phyloP scores from a whole-genome alignment of 2,888 invertebrate species.

The Hirtodrosophila histrioides region DNA sequence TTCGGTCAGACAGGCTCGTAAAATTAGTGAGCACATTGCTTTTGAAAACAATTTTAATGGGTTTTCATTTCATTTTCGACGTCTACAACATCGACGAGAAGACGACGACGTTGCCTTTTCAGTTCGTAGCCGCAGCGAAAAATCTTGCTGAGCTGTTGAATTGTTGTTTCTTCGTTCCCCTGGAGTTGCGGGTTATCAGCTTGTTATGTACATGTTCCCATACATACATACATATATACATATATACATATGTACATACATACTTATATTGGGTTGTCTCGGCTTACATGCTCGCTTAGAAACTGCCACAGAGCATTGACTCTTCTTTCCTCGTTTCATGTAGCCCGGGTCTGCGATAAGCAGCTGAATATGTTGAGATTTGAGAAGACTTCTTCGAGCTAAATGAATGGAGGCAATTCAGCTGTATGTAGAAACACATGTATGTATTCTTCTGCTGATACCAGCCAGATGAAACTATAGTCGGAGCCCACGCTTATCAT shows the following conservation, averaged over 20 bases:
- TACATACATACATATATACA: conserved; percentile 15
- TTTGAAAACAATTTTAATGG: conserved; percentile 68
- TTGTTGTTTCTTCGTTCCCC: conserved; percentile 40
- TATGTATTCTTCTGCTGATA: conserved; percentile 29
- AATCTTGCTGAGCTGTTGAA: conserved; percentile 65
- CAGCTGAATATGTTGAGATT: conserved; percentile 26
- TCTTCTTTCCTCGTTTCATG: conserved; percentile 23
- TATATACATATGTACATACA: conserved; percentile 9
- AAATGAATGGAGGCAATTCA: conserved; percentile 7
- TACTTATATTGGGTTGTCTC: conserved; percentile 48
- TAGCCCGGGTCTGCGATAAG: conserved; percentile 36
- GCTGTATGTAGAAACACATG: neutral
- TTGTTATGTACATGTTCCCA: conserved; percentile 28
- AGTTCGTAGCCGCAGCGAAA: conserved; percentile 42
- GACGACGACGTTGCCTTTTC: conserved; percentile 6
- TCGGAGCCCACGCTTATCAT: conserved; percentile 52
- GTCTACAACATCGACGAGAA: conserved; percentile 17
- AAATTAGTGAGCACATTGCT: conserved; percentile 53
- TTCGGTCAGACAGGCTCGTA: conserved; percentile 53
- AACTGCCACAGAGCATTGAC: conserved; percentile 57
- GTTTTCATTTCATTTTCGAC: conserved; percentile 69
- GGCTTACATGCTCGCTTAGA: conserved; percentile 67
- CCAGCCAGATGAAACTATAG: conserved; percentile 24
- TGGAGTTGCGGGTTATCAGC: conserved; percentile 70
- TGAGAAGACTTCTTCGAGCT: conserved; percentile 14